Evolutionary conservation across 2,113 vertebrate genomes (phyloP).

Genomic region (Hemibates koningsi): DNA sequence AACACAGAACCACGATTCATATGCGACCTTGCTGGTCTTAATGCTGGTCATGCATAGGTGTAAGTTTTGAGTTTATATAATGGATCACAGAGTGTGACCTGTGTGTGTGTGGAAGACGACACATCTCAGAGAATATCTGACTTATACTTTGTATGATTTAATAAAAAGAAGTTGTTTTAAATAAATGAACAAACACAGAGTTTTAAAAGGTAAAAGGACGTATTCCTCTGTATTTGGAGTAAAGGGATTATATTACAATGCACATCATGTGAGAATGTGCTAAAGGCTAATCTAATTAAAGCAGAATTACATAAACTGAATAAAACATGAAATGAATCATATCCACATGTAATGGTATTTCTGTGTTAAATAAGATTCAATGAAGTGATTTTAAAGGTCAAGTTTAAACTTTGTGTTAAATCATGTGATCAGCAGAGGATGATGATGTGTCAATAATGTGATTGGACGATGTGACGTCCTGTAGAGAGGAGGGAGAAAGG

Average conservation of each 20-base stretch:
- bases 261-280: neutral
- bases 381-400: neutral
- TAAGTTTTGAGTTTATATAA: neutral
- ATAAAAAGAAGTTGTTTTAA: neutral
- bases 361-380: neutral
- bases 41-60: neutral
- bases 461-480: neutral
- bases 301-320: neutral
- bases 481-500: neutral
- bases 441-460: neutral
- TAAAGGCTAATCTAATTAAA: neutral
- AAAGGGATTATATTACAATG: neutral
- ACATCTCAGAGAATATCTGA: neutral
- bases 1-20: neutral
- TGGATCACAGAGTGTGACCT: neutral
- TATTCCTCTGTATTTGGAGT: neutral
- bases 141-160: neutral
- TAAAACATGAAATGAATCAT: neutral
- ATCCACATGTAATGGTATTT: neutral
- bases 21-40: neutral
- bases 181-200: neutral
- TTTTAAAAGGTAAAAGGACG: neutral
- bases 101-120: neutral
- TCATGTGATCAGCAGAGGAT: neutral
- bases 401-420: neutral